Evolutionary conservation across 2,888 invertebrate species (phyloP).

Genomic region (Cordilura impudica): DNA sequence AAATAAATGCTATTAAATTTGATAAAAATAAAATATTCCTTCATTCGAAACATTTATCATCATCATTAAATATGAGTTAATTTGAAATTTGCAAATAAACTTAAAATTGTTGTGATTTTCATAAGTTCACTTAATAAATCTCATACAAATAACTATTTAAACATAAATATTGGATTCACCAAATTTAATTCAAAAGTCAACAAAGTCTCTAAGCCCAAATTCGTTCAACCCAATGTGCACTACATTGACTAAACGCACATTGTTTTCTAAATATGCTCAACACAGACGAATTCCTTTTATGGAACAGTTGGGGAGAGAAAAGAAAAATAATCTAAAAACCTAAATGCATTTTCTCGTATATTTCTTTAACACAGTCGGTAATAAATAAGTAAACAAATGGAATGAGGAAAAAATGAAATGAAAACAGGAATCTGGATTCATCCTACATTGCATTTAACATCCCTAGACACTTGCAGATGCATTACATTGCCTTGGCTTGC

Average conservation of each 20-base stretch:
- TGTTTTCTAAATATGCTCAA: conserved; percentile 16
- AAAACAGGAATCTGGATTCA: background rate
- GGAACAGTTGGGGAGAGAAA: conserved; percentile 5
- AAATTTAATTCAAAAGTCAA: no score
- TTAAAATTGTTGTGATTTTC: no score
- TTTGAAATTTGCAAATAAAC: no score
- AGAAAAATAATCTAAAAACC: conserved; percentile 15
- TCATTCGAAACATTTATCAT: no score
- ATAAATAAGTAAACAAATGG: background rate
- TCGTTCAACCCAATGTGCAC: conserved; percentile 16
- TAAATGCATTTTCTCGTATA: conserved; percentile 6
- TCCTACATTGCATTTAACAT: background rate
- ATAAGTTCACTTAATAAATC: no score
- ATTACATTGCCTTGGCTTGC: no score
- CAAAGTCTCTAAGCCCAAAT: no score
- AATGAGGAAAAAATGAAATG: background rate
- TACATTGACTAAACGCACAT: conserved; percentile 45
- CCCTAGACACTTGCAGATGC: conserved; percentile 33
- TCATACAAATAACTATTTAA: no score
- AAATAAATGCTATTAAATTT: no score
- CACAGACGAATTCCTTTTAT: conserved; percentile 19
- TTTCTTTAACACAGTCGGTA: background rate
- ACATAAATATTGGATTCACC: no score
- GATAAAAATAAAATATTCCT: no score
- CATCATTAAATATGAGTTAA: no score